A percentile compares a stretch with the other conserved stretches of the same genome.
Evolutionary conservation across 1,140 invertebrate genomes (phyloP).

Genomic region (Cyclina sinensis): DNA sequence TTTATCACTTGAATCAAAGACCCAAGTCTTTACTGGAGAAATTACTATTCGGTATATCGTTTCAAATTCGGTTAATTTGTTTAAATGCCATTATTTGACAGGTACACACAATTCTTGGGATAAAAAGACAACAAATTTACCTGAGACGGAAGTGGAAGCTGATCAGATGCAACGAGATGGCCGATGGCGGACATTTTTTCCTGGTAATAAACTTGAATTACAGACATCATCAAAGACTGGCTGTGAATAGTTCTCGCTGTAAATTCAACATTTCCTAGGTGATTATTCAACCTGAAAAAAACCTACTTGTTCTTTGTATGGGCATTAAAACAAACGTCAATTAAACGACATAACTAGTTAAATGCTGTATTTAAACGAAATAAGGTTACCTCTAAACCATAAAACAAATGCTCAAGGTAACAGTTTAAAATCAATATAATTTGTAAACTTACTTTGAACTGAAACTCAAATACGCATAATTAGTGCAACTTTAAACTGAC

Average conservation of each 20-base stretch:
- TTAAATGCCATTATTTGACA: too few relatives aligned
- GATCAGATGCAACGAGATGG: slow-evolving; percentile 79
- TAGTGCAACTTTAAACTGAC: background rate
- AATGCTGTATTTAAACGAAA: background rate
- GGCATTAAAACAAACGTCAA: background rate
- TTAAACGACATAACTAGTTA: background rate
- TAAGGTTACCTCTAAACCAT: too few relatives aligned
- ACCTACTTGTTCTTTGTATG: too few relatives aligned
- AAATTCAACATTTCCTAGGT: slow-evolving; percentile 77
- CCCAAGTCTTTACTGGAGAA: too few relatives aligned
- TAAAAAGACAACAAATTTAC: background rate
- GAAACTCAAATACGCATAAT: background rate
- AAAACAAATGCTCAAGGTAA: too few relatives aligned
- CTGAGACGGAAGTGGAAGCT: slow-evolving; percentile 71
- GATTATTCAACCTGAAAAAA: slow-evolving; percentile 82
- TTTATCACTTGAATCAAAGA: too few relatives aligned
- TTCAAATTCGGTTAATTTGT: too few relatives aligned
- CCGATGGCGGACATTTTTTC: slow-evolving; percentile 83
- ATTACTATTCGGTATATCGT: too few relatives aligned
- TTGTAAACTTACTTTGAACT: too few relatives aligned
- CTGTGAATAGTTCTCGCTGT: slow-evolving; percentile 84
- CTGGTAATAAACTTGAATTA: slow-evolving; percentile 84
- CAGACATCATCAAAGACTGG: slow-evolving; percentile 83
- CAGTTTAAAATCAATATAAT: too few relatives aligned
- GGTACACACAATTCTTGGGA: too few relatives aligned